Conservation (phyloP, 1,140 invertebrate species). For the Drosophila willistoni region DNA sequence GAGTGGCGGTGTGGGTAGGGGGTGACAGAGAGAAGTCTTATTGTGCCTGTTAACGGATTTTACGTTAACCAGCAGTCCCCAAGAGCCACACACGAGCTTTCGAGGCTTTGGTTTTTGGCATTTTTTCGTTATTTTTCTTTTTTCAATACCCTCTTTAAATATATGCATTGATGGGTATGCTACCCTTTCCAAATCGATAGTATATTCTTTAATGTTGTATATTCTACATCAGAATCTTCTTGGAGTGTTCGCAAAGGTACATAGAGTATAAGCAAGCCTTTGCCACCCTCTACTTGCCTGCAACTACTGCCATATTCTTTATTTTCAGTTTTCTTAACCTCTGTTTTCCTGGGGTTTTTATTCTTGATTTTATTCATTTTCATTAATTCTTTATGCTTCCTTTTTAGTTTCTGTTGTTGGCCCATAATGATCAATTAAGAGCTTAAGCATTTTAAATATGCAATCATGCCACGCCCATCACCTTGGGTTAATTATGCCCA, state of each 20-base stretch:
- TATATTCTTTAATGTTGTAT: too few relatives aligned
- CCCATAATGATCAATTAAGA: conserved; percentile 56
- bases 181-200: neutral
- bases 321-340: conserved; percentile 12
- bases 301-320: neutral
- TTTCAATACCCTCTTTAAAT: neutral
- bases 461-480: conserved; percentile 39
- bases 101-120: conserved; percentile 4
- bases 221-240: too few relatives aligned
- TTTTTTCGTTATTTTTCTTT: conserved; percentile 12
- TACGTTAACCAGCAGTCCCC: conserved; percentile 24
- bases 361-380: conserved; percentile 41
- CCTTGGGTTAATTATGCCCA: conserved; percentile 52
- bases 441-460: conserved; percentile 49
- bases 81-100: conserved; percentile 7
- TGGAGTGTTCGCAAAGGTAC: too few relatives aligned
- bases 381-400: conserved; percentile 33
- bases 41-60: conserved; percentile 63
- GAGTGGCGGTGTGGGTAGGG: neutral
- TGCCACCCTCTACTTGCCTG: too few relatives aligned
- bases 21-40: conserved; percentile 45
- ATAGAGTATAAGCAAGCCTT: too few relatives aligned
- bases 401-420: neutral
- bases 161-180: neutral
- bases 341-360: conserved; percentile 2